Base-by-base conservation (phyloP, 1,140 invertebrate species). In the Helicoverpa armigera region DNA sequence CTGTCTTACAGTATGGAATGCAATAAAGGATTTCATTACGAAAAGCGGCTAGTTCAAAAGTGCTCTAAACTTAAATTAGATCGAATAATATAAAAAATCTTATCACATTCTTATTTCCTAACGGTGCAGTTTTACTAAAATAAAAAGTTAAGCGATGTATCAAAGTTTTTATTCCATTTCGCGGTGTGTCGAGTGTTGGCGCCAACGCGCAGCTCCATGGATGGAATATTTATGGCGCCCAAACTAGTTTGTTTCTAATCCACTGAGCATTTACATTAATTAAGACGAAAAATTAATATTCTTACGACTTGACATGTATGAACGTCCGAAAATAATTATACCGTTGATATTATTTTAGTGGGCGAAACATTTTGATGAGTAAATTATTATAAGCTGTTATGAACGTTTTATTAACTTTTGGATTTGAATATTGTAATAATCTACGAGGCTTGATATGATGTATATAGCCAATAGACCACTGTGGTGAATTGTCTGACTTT, bases 241-340 rank as follows among this genome's bases (percentile, higher is more conserved):
- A 70, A 53, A 70, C 67, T 70, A 53, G 67, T 70, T 53, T 70
- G 50, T 54, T 51, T 70, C 48, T 2, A 51, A 53, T 70, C 12
- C 50, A 70, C 43, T 51, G 48, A 51, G 53, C 67, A 53, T 70
- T 70, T 51, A 69, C 63, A 67, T 16, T 67, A 23, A 70, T 70
- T 70, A 53, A 70, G 67, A 67, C 63, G 65, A 70, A 31, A 3
- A 14, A 53, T 70, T 70, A 70, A 53, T 70, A 54, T 53, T 53
- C 11, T 53, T 13, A 54, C 50, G 67, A 70, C 29, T 43, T 35
- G 29, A 43, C 13, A n/a, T 14, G 18, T 43, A 50, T 67, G 10
- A 16, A 50, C 43, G 9, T 18, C 10, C 7, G 35, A 43, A 43
- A 43, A 53, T 70, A 29, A 53, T 53, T 18, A 70, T 50, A 53